Base-by-base conservation (phyloP, 2,113 vertebrate genomes). In the Anseranas semipalmata region DNA sequence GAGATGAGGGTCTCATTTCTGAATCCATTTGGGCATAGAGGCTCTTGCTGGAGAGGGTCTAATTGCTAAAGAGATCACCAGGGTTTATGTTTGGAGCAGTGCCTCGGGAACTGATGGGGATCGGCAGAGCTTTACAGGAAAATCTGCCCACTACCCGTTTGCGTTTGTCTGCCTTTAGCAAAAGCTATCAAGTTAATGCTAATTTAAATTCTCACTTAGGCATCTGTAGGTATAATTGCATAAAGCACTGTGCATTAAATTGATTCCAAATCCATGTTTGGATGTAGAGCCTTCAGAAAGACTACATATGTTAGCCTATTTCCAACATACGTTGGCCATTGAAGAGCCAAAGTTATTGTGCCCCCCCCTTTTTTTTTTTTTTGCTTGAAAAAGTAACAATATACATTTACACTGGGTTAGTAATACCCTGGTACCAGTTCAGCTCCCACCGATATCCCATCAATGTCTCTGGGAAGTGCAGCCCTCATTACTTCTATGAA, bases 191-290 rank as follows among this genome's bases (percentile, higher is more conserved):
- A 90, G 60, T 89, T 84, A 86, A 80, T 76, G 83, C 75, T 95
- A 94, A 93, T 95, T 96, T 84, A 75, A 94, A 92, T 92, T 94
- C 76, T 96, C 87, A 93, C 81, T 91, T 94, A 78, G 88, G 79
- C 83, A 86, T 92, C 79, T 92, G 85, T 93, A 93, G 76, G 88
- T 90, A 80, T 93, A 89, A 96, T 93, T 93, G 85, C 93, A 93
- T 79, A 93, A 95, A 91, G 78, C 82, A 68, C 75, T 90, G 76
- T 85, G 90, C 72, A 75, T 94, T 90, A 92, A 93, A 93, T 91
- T 73, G 55, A 73, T 87, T 95, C 67, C 48, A 74, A 63, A 86
- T 56, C 59, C 46, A 68, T 58, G n/a, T 33, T 21, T 79, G 59
- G 82, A 60, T 46, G 48, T 74, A 83, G n/a, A 75, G 46, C 15